phyloP scores from a whole-genome alignment of 2,113 vertebrate genomes.

The Equus przewalskii region DNA sequence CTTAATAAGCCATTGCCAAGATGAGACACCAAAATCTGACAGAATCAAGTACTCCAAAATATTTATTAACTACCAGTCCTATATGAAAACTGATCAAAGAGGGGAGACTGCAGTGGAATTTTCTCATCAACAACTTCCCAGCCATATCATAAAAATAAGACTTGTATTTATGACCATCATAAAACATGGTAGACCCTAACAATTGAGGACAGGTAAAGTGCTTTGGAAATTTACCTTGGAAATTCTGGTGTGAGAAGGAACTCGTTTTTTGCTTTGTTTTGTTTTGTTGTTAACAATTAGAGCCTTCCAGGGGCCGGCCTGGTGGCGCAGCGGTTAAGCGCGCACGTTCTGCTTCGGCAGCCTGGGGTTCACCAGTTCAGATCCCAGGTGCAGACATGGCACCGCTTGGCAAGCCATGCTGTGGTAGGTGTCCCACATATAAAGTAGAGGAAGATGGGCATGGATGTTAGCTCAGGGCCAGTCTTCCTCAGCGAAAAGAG shows the following conservation, averaged over 20 bases:
- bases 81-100: background rate
- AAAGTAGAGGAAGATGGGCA: too few species aligned
- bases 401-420: too few species aligned
- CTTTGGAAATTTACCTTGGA: background rate
- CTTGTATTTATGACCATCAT: background rate
- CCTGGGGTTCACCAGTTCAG: too few species aligned
- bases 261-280: background rate
- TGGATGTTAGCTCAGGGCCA: too few species aligned
- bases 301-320: background rate
- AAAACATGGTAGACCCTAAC: background rate
- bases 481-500: too few species aligned
- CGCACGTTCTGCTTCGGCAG: too few species aligned
- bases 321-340: too few species aligned
- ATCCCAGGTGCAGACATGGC: too few species aligned
- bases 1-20: background rate
- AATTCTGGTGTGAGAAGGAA: background rate
- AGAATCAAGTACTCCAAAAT: background rate
- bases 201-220: background rate
- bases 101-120: background rate
- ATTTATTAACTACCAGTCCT: background rate
- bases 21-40: background rate
- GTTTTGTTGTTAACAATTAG: background rate
- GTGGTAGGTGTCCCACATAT: too few species aligned
- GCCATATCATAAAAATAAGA: background rate
- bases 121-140: background rate